Base-by-base conservation (phyloP, 1,140 invertebrate species). In the Doryteuthis pealeii region DNA sequence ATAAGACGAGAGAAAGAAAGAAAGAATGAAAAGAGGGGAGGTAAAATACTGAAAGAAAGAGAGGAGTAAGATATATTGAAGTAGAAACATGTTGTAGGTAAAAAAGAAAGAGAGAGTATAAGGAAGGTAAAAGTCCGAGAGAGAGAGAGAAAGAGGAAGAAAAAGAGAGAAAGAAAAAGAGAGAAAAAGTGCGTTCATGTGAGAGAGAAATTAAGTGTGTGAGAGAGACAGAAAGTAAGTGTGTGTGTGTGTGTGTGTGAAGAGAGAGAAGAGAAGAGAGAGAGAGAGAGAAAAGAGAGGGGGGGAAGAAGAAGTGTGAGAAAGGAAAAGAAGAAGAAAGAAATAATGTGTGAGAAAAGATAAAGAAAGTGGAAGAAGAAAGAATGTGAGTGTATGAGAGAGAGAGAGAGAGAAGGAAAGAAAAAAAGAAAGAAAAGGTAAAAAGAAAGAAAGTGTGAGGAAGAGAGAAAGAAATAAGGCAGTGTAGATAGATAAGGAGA, bases 81-180 rank as follows among this genome's bases (percentile, higher is more conserved):
- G n/a, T n/a, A n/a, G n/a, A n/a, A n/a, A n/a, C n/a, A n/a, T n/a
- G n/a, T n/a, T n/a, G n/a, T n/a, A 49, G 45, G 18, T 10, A 10
- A 18, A 49, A 49, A 18, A 49, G 45, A 49, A 49, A 49, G 45
- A 49, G 45, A 49, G 54, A 67, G 58, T 31, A 54, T 33, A 28
- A 30, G 87, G 94, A 75, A 74, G 45, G 73, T 69, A 28, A 58
- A 33, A 49, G 69, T 54, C n/a, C 32, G 28, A 32, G 33, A 54
- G 58, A 49, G 69, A 77, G 69, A 49, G 28, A 65, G 30, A 68
- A 71, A 43, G 71, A 40, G 65, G 71, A 35, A 30, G 33, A 68
- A n/a, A 35, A 69, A 54, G 58, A 35, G 70, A 28, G 31, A 15
- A 54, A 35, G 31, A 31, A 12, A 35, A 28, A 40, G 45, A 45